phyloP scores from a whole-genome alignment of 2,113 vertebrate genomes.

The Excalfactoria chinensis region DNA sequence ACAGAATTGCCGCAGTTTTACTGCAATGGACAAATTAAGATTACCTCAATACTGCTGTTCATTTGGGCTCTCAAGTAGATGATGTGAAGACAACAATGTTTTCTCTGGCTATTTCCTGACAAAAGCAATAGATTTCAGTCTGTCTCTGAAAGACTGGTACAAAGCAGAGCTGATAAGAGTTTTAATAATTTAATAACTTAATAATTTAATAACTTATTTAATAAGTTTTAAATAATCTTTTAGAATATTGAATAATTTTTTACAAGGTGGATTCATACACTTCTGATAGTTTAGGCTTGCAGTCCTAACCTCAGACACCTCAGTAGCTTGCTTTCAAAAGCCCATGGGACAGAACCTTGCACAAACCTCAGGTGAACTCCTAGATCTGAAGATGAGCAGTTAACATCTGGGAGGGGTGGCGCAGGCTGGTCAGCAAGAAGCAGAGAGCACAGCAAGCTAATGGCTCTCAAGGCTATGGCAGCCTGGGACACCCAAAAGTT shows the following conservation, averaged over 20 bases:
- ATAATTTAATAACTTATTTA: too few species aligned
- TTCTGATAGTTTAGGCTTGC: neutral
- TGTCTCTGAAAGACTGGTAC: neutral
- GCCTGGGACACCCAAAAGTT: neutral
- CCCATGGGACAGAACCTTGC: fast-evolving
- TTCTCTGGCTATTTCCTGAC: neutral
- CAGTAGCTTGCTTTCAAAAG: neutral
- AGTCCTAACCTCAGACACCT: neutral
- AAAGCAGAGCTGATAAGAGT: neutral
- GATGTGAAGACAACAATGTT: neutral
- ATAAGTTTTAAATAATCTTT: neutral
- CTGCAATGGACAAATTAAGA: neutral
- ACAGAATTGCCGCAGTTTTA: neutral
- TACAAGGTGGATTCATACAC: neutral
- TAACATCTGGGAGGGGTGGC: fast-evolving
- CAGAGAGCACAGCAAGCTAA: neutral
- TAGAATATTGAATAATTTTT: neutral
- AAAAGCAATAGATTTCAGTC: neutral
- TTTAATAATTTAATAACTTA: too few species aligned
- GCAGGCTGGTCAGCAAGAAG: fast-evolving
- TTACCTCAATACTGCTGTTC: neutral
- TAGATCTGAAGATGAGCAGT: neutral
- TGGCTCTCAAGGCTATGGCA: neutral
- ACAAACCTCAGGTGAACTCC: fast-evolving
- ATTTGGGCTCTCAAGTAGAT: neutral